Evolutionary conservation across 2,113 vertebrate genomes (phyloP), one percentile per base, ranked within the genome.

Genomic region (Aptenodytes forsteri): DNA sequence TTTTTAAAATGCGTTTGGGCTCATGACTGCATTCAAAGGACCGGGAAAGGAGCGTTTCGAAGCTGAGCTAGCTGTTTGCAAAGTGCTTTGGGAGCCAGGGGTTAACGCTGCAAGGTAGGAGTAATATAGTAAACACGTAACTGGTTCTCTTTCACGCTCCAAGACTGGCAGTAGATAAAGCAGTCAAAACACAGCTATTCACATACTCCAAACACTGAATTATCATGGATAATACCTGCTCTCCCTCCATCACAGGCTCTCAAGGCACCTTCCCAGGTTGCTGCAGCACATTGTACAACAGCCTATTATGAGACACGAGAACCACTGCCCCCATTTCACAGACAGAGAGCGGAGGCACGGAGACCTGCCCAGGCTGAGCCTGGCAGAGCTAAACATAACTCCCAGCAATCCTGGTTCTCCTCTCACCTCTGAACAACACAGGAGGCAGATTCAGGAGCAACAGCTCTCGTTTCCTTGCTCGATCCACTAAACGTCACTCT

Each of bases 331-430:
- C 17, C 20, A 2, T 22, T 16, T 17, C 40, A n/a, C 30, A 70
- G 30, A 32, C 20, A 17, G 44, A 29, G 47, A 25, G 46, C 0
- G 0, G 30, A 23, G 55, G 38, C 83, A 47, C 0, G 0, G n/a
- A 71, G 38, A 59, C 56, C 12, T 32, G 19, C 32, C 32, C 73
- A 72, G 55, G 58, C 75, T 87, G 40, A 91, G 65, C 71, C 83
- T 36, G 44, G 56, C 82, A 59, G 44, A 87, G 64, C 47, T 23
- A 6, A 87, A 30, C 23, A 2, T 5, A 38, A 23, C 23, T 27
- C 20, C 20, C 44, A 69, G 50, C 10, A 21, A n/a, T 13, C 26
- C 67, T 47, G 58, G 40, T 30, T 34, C 58, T n/a, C 2, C 56
- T 47, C 61, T 17, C 13, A 5, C 47, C 56, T 83, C 83, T 30